phyloP scores from a whole-genome alignment of 2,888 invertebrate genomes.

The Schizaphis graminum region DNA sequence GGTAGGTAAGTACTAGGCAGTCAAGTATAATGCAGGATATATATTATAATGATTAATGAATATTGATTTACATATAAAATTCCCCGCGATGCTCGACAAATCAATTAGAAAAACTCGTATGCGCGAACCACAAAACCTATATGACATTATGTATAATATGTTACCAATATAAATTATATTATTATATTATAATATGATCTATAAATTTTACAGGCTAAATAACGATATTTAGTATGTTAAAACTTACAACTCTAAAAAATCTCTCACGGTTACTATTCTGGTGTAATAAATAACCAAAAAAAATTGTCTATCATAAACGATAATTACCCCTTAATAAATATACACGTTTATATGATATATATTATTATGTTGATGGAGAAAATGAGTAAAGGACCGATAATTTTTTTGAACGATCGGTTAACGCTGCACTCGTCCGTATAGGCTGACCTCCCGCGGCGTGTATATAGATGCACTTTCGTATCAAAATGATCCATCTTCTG shows the following conservation, averaged over 20 bases:
- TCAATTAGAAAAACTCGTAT: constrained; percentile 49
- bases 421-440: not conserved
- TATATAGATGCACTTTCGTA: not conserved
- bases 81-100: not conserved
- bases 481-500: not conserved
- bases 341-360: not conserved
- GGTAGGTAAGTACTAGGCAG: not conserved
- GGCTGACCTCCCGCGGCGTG: not conserved
- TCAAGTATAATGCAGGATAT: not conserved
- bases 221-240: not conserved
- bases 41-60: constrained; percentile 25
- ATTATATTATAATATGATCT: no score
- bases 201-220: not conserved
- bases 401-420: not conserved
- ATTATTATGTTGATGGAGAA: not conserved
- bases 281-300: not conserved
- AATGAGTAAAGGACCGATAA: not conserved
- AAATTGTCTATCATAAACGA: not conserved
- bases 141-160: not conserved
- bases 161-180: not conserved
- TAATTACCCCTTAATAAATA: not conserved
- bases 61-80: constrained; percentile 13
- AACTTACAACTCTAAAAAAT: not conserved
- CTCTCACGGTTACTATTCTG: not conserved
- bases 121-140: not conserved